Conservation (phyloP, 2,113 vertebrate genomes). For the Cygnus atratus region DNA sequence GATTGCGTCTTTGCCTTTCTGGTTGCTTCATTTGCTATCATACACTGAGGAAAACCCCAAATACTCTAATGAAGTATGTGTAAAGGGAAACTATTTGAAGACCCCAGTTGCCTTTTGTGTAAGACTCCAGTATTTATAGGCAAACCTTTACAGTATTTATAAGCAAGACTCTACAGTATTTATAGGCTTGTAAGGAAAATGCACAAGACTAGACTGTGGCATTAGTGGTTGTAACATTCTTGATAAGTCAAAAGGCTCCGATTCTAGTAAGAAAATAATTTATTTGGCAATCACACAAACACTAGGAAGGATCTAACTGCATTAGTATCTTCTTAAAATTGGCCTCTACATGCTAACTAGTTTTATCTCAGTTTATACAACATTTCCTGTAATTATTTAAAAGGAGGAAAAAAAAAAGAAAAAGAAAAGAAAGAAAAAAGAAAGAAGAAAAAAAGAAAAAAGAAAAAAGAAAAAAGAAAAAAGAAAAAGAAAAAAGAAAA, state of each 20-base stretch:
- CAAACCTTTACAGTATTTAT: not conserved
- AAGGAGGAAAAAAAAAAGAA: not conserved
- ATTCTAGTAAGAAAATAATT: not conserved
- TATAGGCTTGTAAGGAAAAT: not conserved
- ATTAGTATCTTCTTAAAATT: not conserved
- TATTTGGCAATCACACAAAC: not conserved
- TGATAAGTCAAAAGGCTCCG: not conserved
- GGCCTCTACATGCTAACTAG: not conserved
- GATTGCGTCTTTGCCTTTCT: slow-evolving; percentile 3
- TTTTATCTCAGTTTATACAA: not conserved
- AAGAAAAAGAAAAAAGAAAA: not conserved
- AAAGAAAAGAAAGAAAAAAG: not conserved
- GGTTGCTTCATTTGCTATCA: not conserved
- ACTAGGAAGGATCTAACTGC: not conserved
- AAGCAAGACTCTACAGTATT: not conserved
- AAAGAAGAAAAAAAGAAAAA: not conserved
- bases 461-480: not conserved
- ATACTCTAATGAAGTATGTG: not conserved
- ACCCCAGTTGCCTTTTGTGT: not conserved
- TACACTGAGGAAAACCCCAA: not conserved
- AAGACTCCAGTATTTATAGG: not conserved
- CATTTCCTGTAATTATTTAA: not conserved
- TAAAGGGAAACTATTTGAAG: slow-evolving; percentile 1
- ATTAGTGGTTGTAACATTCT: not conserved
- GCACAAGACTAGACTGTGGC: not conserved